These are phyloP conservation scores for Salarias fasciatus DNA, from an alignment of 2,797 vertebrate species.

Conservation along the genomic window DNA sequence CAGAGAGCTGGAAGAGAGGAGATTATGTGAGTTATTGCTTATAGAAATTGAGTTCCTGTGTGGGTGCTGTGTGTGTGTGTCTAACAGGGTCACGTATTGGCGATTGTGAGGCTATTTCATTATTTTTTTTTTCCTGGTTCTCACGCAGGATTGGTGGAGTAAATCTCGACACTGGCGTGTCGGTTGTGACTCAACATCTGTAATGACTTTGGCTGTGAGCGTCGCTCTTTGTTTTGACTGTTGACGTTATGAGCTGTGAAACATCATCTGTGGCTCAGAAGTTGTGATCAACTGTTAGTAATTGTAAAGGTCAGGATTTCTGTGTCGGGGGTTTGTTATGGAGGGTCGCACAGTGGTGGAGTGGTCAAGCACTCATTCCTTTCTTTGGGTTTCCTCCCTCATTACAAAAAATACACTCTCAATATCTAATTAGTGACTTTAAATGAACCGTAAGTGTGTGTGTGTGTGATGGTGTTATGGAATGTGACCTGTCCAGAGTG, in stretches of 20 bases:
- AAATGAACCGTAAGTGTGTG: no score
- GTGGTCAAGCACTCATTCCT: no score
- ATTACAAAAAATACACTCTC: no score
- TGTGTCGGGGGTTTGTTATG: constrained; percentile 3
- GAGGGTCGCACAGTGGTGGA: no score
- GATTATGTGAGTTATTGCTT: constrained; percentile 51
- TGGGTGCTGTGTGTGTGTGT: constrained; percentile 23
- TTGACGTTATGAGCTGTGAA: constrained; percentile 54
- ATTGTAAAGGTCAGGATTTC: constrained; percentile 17
- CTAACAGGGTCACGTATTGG: constrained; percentile 36
- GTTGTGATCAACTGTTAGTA: constrained; percentile 12
- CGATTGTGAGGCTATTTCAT: constrained; percentile 13
- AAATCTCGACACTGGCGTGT: background rate
- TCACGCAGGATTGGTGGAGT: constrained; percentile 2
- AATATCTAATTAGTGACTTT: no score
- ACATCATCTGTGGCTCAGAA: constrained; percentile 38
- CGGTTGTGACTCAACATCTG: constrained; percentile 42
- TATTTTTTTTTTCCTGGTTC: constrained; percentile 1
- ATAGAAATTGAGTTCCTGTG: constrained; percentile 32
- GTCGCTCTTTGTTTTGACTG: constrained; percentile 47
- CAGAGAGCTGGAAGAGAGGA: constrained; percentile 44
- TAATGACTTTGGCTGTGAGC: constrained; percentile 18
- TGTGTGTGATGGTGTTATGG: no score
- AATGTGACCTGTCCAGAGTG: no score
- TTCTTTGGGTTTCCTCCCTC: no score